Percentiles rank a stretch among this genome's conserved stretches.
Evolutionary conservation across 2,888 invertebrate genomes (phyloP).

Genomic region (Rhagonycha fulva): DNA sequence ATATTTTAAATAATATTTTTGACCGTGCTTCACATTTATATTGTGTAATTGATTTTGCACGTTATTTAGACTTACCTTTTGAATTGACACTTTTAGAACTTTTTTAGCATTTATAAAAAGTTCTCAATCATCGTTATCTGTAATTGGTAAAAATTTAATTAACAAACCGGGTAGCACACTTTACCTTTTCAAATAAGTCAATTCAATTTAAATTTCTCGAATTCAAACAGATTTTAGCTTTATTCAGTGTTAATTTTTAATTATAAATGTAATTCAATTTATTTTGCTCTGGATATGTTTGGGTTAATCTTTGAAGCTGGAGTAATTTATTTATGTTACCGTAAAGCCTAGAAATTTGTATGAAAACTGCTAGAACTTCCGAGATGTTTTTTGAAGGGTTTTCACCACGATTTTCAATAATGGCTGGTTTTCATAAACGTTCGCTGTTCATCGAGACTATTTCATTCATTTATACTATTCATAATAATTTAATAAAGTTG

Average conservation of each 20-base stretch:
- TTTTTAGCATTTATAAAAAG: too few relatives aligned
- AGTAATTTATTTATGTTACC: background rate
- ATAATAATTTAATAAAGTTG: too few relatives aligned
- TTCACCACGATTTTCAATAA: too few relatives aligned
- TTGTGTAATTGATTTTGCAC: background rate
- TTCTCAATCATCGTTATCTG: background rate
- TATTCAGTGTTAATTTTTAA: background rate
- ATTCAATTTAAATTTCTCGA: background rate
- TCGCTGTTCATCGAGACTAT: too few relatives aligned
- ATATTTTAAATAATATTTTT: background rate
- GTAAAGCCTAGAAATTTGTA: background rate
- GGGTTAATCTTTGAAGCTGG: background rate
- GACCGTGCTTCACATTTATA: background rate
- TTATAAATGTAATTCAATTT: background rate
- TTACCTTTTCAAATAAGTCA: background rate
- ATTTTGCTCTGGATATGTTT: background rate
- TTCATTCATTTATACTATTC: too few relatives aligned
- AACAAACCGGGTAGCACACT: background rate
- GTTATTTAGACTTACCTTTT: background rate
- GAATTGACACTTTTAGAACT: background rate
- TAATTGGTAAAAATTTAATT: background rate
- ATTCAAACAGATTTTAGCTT: background rate
- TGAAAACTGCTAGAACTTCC: background rate
- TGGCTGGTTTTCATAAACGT: too few relatives aligned
- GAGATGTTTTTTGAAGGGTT: too few relatives aligned